phyloP scores from a whole-genome alignment of 2,888 invertebrate species.

The Candidula unifasciata region DNA sequence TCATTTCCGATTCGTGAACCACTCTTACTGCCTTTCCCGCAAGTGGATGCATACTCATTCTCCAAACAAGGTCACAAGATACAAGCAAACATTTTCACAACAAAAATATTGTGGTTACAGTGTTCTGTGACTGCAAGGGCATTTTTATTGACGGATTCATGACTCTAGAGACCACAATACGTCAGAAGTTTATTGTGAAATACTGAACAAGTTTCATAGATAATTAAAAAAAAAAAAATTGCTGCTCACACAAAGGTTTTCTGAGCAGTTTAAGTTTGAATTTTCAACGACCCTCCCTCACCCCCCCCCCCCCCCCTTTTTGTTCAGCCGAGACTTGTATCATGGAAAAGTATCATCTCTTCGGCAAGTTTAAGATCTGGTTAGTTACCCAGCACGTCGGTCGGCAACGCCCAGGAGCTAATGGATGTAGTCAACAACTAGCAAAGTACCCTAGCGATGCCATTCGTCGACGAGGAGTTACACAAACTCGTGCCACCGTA shows the following conservation, averaged over 20 bases:
- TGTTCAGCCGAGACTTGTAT: neutral
- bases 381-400: neutral
- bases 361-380: neutral
- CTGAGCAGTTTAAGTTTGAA: neutral
- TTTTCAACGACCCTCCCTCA: neutral
- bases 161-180: neutral
- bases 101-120: neutral
- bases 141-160: neutral
- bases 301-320: too few relatives aligned
- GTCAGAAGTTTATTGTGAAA: neutral
- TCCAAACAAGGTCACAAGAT: neutral
- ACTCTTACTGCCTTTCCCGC: too few relatives aligned
- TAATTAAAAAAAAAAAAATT: neutral
- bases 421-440: neutral
- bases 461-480: neutral
- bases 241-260: neutral
- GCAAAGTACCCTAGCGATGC: neutral
- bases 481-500: neutral
- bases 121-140: neutral
- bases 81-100: neutral
- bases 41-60: neutral
- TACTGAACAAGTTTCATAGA: neutral
- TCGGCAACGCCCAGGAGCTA: neutral
- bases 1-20: too few relatives aligned
- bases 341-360: neutral